phyloP scores from a whole-genome alignment of 2,113 vertebrate species.

The Vanacampus margaritifer region DNA sequence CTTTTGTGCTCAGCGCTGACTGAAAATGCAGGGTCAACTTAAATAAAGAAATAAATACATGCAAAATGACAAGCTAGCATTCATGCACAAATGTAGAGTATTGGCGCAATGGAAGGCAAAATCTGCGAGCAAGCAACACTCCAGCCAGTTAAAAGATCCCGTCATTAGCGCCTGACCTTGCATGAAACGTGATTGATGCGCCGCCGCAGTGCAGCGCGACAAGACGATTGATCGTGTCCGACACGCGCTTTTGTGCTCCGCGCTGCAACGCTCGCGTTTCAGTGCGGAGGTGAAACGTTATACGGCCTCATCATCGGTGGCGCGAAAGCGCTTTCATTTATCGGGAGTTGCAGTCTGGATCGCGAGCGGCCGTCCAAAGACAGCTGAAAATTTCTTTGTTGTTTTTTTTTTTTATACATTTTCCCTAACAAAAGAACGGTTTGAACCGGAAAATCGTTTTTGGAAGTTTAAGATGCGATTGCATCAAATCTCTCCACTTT shows the following conservation, averaged over 20 bases:
- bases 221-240: conserved; percentile 51
- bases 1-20: conserved; percentile 58
- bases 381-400: no score
- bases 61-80: conserved; percentile 21
- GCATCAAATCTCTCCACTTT: no score
- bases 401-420: no score
- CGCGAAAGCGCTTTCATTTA: not conserved
- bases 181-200: conserved; percentile 51
- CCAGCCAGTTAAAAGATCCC: conserved; percentile 41
- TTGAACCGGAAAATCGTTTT: no score
- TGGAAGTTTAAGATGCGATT: no score
- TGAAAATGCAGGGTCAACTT: conserved; percentile 38
- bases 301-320: not conserved
- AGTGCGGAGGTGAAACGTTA: conserved; percentile 26
- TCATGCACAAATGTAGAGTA: conserved; percentile 18
- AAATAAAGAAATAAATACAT: conserved; percentile 31
- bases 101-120: conserved; percentile 10
- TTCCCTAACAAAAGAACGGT: no score
- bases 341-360: not conserved
- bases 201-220: conserved; percentile 38
- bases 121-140: conserved; percentile 9
- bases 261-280: conserved; percentile 31
- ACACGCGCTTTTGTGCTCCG: conserved; percentile 33
- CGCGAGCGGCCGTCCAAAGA: not conserved
- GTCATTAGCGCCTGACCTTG: conserved; percentile 56